Evolutionary conservation across 2,113 vertebrate species (phyloP).

Genomic region (Caretta caretta): DNA sequence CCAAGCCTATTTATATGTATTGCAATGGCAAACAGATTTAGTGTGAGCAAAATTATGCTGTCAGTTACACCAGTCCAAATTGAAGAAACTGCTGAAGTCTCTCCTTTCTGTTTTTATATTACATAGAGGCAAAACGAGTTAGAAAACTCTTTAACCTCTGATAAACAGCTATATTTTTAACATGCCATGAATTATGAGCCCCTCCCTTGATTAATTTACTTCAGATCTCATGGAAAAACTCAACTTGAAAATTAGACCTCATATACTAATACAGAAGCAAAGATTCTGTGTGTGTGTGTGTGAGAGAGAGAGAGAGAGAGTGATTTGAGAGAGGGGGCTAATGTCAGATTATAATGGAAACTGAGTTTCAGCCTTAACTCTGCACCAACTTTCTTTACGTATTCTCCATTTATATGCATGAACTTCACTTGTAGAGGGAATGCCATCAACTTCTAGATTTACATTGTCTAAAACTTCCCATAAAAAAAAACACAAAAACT

Average conservation of each 20-base stretch:
- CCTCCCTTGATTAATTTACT: not conserved
- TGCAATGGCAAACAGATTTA: not conserved
- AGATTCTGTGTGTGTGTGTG: not conserved
- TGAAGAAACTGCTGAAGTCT: not conserved
- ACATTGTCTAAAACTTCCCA: not conserved
- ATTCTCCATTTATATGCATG: not conserved
- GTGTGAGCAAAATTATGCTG: not conserved
- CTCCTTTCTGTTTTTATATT: not conserved
- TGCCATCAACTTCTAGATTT: rapidly evolving
- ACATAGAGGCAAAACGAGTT: not conserved
- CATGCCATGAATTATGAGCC: not conserved
- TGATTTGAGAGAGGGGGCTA: not conserved
- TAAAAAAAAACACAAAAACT: not conserved
- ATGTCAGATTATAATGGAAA: not conserved
- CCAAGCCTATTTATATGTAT: not conserved
- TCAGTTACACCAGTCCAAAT: not conserved
- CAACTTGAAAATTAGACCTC: not conserved
- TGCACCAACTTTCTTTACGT: rapidly evolving
- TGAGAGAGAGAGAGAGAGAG: no score
- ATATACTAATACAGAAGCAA: not conserved
- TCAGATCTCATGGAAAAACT: not conserved
- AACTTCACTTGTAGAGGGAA: not conserved
- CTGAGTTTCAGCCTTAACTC: not conserved
- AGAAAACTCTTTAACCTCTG: not conserved
- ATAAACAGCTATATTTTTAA: not conserved